These are phyloP conservation scores for Enoplosus armatus DNA, from an alignment of 2,797 vertebrate genomes.

Conservation along the genomic window DNA sequence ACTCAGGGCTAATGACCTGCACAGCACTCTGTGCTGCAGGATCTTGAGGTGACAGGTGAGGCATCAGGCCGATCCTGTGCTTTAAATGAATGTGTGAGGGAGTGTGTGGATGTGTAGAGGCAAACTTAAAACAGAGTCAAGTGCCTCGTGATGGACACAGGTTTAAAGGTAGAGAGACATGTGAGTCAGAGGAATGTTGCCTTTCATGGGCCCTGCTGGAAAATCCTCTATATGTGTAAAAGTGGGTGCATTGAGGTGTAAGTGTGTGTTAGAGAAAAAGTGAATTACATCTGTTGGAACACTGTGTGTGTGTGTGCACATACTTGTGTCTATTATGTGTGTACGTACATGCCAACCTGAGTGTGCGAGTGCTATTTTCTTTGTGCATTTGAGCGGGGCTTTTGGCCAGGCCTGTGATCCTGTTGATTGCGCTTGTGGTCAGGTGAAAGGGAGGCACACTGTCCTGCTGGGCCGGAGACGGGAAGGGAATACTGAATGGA, in stretches of 20 bases:
- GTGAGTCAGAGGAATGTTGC: slow-evolving; percentile 56
- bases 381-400: slow-evolving; percentile 29
- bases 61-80: slow-evolving; percentile 11
- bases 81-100: slow-evolving; percentile 13
- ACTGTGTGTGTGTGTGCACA: not conserved
- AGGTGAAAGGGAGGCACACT: slow-evolving; percentile 62
- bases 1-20: slow-evolving; percentile 37
- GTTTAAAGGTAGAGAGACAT: slow-evolving; percentile 40
- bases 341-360: slow-evolving; percentile 8
- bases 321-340: not conserved
- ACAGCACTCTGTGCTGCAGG: slow-evolving; percentile 1
- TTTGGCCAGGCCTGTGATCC: slow-evolving; percentile 50
- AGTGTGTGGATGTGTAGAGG: not conserved
- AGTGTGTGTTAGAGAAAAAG: slow-evolving; percentile 32
- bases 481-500: slow-evolving; percentile 70
- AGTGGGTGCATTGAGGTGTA: slow-evolving; percentile 38
- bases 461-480: slow-evolving; percentile 44
- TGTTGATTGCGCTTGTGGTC: slow-evolving; percentile 65
- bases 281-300: slow-evolving; percentile 18
- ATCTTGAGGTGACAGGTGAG: slow-evolving; percentile 40
- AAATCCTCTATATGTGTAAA: slow-evolving; percentile 37
- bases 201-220: slow-evolving; percentile 42
- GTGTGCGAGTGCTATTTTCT: slow-evolving; percentile 7
- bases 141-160: slow-evolving; percentile 26
- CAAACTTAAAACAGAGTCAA: slow-evolving; percentile 23